Percentiles rank a stretch among this genome's conserved stretches.
Evolutionary conservation across 2,888 invertebrate genomes (phyloP).

Genomic region (Eurois occulta): DNA sequence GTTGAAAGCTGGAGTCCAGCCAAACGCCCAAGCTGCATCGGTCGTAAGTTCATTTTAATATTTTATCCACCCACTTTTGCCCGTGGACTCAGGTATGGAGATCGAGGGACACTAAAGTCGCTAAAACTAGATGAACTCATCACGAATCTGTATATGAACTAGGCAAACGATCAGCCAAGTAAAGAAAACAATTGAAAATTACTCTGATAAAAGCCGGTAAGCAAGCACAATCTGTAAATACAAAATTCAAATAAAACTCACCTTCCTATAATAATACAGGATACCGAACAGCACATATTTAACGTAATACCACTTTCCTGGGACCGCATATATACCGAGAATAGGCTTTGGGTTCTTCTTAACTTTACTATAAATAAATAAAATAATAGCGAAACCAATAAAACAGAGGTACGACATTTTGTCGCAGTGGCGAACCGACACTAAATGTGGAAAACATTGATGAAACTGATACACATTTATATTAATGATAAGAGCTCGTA

Average conservation of each 20-base stretch:
- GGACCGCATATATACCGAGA: slow-evolving; percentile 91
- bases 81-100: not conserved
- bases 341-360: slow-evolving; percentile 87
- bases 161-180: not conserved
- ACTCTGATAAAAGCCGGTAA: not conserved
- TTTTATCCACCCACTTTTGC: not conserved
- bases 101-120: not conserved
- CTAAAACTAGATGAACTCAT: not conserved
- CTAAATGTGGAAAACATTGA: slow-evolving; percentile 47
- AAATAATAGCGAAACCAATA: slow-evolving; percentile 66
- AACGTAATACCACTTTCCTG: slow-evolving; percentile 92
- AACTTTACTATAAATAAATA: slow-evolving; percentile 75
- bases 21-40: not conserved
- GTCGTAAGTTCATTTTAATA: not conserved
- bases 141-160: not conserved
- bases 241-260: slow-evolving; percentile 72
- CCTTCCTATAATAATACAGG: slow-evolving; percentile 90
- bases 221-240: not conserved
- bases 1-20: not conserved
- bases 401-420: slow-evolving; percentile 68
- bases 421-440: slow-evolving; percentile 19
- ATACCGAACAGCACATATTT: slow-evolving; percentile 91
- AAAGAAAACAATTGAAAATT: slow-evolving; percentile 2
- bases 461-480: slow-evolving; percentile 35
- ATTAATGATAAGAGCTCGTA: slow-evolving; percentile 52